Evolutionary conservation across 2,113 vertebrate genomes (phyloP).

Genomic region (Daubentonia madagascariensis): DNA sequence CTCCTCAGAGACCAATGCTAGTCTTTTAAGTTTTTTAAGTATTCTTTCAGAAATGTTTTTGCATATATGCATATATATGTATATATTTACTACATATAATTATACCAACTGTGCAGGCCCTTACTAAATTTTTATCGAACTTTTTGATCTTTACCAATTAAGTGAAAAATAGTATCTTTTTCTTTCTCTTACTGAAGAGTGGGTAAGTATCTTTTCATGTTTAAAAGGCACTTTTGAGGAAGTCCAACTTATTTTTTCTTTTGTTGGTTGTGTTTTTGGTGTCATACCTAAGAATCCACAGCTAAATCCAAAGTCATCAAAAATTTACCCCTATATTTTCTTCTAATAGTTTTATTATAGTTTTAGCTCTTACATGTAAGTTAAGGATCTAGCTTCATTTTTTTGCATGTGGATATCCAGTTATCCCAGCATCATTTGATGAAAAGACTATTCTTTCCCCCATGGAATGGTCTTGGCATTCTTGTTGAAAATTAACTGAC

Average conservation of each 20-base stretch:
- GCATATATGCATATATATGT: background rate
- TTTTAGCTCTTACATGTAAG: background rate
- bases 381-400: background rate
- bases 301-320: conserved; percentile 8
- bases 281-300: background rate
- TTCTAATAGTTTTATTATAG: background rate
- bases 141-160: background rate
- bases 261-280: background rate
- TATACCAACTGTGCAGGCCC: background rate
- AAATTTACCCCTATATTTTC: background rate
- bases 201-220: background rate
- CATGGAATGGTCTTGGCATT: background rate
- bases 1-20: background rate
- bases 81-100: background rate
- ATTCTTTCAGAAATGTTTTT: background rate
- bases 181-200: background rate
- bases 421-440: background rate
- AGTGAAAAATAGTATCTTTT: background rate
- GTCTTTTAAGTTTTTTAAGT: background rate
- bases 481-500: conserved; percentile 7
- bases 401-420: background rate
- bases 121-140: background rate
- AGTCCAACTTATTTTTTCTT: background rate
- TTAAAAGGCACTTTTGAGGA: background rate
- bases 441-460: background rate